These are phyloP conservation scores for Chirona hameri DNA, from an alignment of 2,888 invertebrate species.

Conservation along the genomic window DNA sequence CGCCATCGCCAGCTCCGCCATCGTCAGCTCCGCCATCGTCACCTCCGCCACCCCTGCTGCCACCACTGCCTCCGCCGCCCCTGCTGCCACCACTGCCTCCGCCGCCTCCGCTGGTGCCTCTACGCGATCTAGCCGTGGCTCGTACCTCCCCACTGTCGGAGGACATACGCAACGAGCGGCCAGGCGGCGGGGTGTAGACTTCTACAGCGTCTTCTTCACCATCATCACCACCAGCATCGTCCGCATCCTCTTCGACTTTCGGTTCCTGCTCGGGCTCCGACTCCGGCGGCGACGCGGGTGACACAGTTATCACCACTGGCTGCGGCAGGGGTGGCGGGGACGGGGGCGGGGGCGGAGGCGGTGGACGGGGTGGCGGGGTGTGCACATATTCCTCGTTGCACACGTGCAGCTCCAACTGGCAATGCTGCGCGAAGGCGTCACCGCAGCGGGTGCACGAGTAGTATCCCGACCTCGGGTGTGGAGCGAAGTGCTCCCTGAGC, in stretches of 20 bases:
- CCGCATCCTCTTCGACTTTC: too few relatives aligned
- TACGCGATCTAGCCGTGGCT: too few relatives aligned
- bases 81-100: too few relatives aligned
- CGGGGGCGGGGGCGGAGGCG: background rate
- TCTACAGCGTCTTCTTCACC: too few relatives aligned
- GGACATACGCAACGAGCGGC: background rate
- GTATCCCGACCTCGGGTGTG: background rate
- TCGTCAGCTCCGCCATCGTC: too few relatives aligned
- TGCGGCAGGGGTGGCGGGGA: background rate
- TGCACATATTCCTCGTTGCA: background rate
- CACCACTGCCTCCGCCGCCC: too few relatives aligned
- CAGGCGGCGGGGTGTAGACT: too few relatives aligned
- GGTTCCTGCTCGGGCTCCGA: background rate
- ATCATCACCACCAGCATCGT: too few relatives aligned
- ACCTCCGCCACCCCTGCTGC: too few relatives aligned
- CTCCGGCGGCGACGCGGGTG: background rate
- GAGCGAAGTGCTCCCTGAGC: slow-evolving; percentile 4
- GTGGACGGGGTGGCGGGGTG: background rate
- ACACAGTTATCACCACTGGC: background rate
- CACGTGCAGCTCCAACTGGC: background rate
- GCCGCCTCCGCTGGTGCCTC: too few relatives aligned
- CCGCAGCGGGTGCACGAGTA: background rate
- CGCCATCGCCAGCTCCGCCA: too few relatives aligned
- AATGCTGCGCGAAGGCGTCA: slow-evolving; percentile 3
- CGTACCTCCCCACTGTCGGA: background rate